Conservation (phyloP, 2,888 invertebrate genomes). For the Seira musarum region DNA sequence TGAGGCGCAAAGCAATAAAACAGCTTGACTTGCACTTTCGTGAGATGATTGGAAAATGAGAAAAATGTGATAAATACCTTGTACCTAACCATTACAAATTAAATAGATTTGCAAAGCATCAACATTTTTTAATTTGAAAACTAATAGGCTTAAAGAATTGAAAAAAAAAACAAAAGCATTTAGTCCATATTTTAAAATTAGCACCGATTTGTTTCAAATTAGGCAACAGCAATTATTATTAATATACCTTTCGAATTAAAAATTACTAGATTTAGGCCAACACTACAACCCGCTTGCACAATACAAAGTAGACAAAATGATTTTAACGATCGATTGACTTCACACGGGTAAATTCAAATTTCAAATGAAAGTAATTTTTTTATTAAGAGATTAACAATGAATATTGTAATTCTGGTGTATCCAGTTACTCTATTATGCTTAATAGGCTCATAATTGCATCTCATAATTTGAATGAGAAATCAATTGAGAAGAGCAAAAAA, state of each 20-base stretch:
- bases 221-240: neutral
- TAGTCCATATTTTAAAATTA: neutral
- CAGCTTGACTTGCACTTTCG: slow-evolving; percentile 7
- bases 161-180: neutral
- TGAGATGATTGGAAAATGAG: neutral
- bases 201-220: neutral
- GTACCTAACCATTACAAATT: neutral
- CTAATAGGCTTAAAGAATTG: neutral
- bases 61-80: neutral
- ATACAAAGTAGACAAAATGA: neutral
- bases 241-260: neutral
- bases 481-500: neutral
- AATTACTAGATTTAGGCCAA: neutral
- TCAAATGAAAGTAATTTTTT: neutral
- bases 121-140: neutral
- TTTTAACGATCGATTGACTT: neutral
- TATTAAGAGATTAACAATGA: neutral
- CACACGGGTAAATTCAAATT: neutral
- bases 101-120: neutral
- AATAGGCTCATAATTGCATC: neutral
- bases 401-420: neutral
- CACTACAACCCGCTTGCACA: neutral
- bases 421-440: neutral
- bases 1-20: neutral
- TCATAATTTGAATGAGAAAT: neutral